Evolutionary conservation across 1,140 invertebrate genomes (phyloP), one percentile per base, ranked within the genome.

Genomic region (Bemisia tabaci): DNA sequence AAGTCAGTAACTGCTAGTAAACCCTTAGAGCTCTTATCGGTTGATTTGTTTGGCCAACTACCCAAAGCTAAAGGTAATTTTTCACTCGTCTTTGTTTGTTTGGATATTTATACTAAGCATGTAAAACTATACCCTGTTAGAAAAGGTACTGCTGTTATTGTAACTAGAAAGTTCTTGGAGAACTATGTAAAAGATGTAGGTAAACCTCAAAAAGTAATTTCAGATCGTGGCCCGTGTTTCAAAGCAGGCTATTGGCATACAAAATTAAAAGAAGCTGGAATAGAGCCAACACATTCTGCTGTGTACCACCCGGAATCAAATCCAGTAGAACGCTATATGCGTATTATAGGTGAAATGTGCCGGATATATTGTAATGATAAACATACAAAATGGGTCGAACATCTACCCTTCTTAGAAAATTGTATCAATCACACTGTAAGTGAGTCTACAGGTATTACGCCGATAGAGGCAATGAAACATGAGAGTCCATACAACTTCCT

Each of bases 321-420:
- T 61, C 60, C 60, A 24, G 60, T 61, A 24, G 60, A 61, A 61
- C 60, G 60, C 5, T 5, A 5, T 5, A 61, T 61, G 60, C n/a
- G 5, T n/a, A n/a, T n/a, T n/a, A 61, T 61, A 9, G 60, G 60
- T 11, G 5, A n/a, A n/a, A n/a, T n/a, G 22, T 11, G 22, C 24
- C 60, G 60, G 22, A 5, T 61, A 5, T 61, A 61, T 61, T 61
- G 60, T n/a, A 5, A 5, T 24, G 60, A n/a, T 9, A 61, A 61
- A 11, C 60, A 61, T 11, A 5, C n/a, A 61, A 61, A 61, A 61
- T 61, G 60, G 60, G n/a, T n/a, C n/a, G n/a, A n/a, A n/a, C n/a
- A n/a, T n/a, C n/a, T n/a, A n/a, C n/a, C n/a, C n/a, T n/a, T n/a
- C n/a, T n/a, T n/a, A n/a, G n/a, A n/a, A n/a, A n/a, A n/a, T n/a